phyloP scores from a whole-genome alignment of 1,140 invertebrate genomes.

The Drosophila sechellia region DNA sequence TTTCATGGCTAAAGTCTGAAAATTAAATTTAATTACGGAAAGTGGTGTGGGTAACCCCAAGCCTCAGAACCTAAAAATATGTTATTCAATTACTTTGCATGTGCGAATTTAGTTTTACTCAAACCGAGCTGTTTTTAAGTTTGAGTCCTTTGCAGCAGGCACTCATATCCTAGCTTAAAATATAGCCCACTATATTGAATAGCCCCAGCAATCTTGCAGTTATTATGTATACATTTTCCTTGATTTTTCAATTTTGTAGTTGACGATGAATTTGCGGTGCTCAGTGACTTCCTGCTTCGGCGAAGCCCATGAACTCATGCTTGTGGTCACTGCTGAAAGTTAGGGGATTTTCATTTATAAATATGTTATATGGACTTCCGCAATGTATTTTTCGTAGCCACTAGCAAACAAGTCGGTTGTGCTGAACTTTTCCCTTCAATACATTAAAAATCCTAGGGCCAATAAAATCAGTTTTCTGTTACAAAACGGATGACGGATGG shows the following conservation, averaged over 20 bases:
- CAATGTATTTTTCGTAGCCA: background rate
- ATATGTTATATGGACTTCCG: background rate
- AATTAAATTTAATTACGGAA: slow-evolving; percentile 42
- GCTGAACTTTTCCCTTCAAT: background rate
- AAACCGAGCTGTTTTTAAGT: no score
- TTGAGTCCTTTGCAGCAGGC: no score
- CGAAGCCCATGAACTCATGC: background rate
- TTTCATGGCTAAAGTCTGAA: slow-evolving; percentile 4
- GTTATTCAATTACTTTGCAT: background rate
- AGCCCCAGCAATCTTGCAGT: background rate
- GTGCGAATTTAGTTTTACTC: no score
- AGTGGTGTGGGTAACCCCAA: background rate
- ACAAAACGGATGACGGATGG: no score
- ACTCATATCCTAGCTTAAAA: no score
- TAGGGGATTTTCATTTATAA: background rate
- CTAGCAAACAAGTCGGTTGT: background rate
- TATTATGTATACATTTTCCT: background rate
- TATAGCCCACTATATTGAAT: no score
- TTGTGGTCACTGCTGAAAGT: background rate
- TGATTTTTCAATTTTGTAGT: background rate
- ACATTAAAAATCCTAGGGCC: background rate
- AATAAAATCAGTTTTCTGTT: no score
- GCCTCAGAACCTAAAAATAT: background rate
- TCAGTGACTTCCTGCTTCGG: background rate
- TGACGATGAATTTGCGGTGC: background rate